phyloP scores from a whole-genome alignment of 2,797 vertebrate genomes.

The Avahi laniger region DNA sequence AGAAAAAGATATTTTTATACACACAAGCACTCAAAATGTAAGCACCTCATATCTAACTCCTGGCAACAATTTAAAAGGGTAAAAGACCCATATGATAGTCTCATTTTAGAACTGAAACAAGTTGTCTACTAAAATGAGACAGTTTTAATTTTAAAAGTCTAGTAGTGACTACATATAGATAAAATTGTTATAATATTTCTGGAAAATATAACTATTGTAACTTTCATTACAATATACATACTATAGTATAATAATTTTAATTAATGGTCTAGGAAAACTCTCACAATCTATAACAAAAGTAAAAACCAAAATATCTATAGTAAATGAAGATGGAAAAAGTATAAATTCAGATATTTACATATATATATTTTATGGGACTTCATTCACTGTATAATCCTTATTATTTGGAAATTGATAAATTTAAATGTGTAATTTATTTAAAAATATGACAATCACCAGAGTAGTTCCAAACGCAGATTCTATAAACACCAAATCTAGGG shows the following conservation, averaged over 20 bases:
- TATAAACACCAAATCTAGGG: background rate
- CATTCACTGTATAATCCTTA: background rate
- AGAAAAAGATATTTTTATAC: background rate
- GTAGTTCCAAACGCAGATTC: background rate
- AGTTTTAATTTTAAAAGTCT: background rate
- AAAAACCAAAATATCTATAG: background rate
- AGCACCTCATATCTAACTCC: background rate
- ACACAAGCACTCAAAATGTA: background rate
- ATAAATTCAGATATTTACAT: background rate
- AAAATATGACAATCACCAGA: background rate
- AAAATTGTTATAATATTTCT: background rate
- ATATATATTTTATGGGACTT: background rate
- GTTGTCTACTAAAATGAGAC: background rate
- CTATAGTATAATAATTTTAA: background rate
- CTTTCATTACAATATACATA: background rate
- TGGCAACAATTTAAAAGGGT: background rate
- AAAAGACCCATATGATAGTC: background rate
- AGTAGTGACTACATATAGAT: background rate
- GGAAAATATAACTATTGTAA: background rate
- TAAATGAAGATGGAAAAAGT: background rate
- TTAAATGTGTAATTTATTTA: background rate
- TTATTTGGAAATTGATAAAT: background rate
- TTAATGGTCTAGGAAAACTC: background rate
- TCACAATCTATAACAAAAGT: background rate
- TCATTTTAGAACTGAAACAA: background rate